Percentiles rank a stretch among this genome's conserved stretches.
Conservation (phyloP, 2,888 invertebrate genomes). For the Agrypnus murinus region DNA sequence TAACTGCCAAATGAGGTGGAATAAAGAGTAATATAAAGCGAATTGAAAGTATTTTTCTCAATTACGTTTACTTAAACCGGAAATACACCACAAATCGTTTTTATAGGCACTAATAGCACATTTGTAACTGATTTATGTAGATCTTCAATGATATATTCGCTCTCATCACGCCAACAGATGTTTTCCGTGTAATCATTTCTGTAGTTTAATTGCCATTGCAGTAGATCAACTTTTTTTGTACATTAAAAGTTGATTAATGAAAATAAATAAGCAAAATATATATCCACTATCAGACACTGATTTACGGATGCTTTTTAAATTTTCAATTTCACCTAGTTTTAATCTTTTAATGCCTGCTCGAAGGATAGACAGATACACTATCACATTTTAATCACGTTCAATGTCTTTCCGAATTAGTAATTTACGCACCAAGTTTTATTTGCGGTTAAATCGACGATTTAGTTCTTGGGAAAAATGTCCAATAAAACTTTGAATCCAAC, state of each 20-base stretch:
- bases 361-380: too few relatives aligned
- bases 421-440: conserved; percentile 34
- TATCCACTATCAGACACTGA: too few relatives aligned
- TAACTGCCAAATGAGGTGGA: conserved; percentile 9
- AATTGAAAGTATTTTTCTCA: conserved; percentile 43
- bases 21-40: conserved; percentile 31
- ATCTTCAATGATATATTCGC: conserved; percentile 43
- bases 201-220: conserved; percentile 34
- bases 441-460: conserved; percentile 45
- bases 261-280: too few relatives aligned
- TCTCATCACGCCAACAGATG: conserved; percentile 44
- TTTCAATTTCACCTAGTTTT: background rate
- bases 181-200: conserved; percentile 31
- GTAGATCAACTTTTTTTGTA: background rate
- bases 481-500: conserved; percentile 42
- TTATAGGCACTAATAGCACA: conserved; percentile 48
- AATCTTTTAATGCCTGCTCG: too few relatives aligned
- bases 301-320: background rate
- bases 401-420: too few relatives aligned
- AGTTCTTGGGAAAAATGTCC: conserved; percentile 37
- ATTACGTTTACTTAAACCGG: conserved; percentile 41
- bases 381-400: too few relatives aligned
- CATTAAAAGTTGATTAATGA: too few relatives aligned
- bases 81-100: conserved; percentile 50
- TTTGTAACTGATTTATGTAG: conserved; percentile 47